Conservation (phyloP, 2,113 vertebrate species). For the Notiomystis cincta region DNA sequence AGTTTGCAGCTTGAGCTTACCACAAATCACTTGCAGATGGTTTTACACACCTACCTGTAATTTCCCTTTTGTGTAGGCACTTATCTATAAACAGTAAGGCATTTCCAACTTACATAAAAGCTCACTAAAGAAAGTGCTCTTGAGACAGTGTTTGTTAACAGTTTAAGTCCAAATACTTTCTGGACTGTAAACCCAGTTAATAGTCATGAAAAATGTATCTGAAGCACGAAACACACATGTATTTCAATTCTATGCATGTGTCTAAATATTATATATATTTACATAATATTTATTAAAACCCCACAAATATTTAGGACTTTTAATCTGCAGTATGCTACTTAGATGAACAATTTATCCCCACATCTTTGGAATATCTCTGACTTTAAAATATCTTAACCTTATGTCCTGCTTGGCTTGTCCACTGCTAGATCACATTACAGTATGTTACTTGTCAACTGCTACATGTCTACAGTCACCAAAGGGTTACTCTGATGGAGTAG, state of each 20-base stretch:
- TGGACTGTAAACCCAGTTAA: neutral
- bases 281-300: neutral
- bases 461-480: neutral
- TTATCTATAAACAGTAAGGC: neutral
- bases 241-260: neutral
- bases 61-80: neutral
- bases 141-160: neutral
- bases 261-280: neutral
- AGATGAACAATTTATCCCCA: neutral
- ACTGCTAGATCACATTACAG: neutral
- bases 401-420: neutral
- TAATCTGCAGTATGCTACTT: neutral
- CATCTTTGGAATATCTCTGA: neutral
- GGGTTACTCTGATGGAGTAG: constrained; percentile 5
- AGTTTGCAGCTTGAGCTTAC: neutral
- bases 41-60: neutral
- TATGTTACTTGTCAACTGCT: neutral
- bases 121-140: neutral
- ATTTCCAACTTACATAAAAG: neutral
- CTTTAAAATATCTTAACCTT: neutral
- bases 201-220: neutral
- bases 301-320: neutral
- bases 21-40: neutral
- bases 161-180: neutral
- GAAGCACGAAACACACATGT: neutral